Conservation (phyloP, 2,888 invertebrate genomes). For the Pocota personata region DNA sequence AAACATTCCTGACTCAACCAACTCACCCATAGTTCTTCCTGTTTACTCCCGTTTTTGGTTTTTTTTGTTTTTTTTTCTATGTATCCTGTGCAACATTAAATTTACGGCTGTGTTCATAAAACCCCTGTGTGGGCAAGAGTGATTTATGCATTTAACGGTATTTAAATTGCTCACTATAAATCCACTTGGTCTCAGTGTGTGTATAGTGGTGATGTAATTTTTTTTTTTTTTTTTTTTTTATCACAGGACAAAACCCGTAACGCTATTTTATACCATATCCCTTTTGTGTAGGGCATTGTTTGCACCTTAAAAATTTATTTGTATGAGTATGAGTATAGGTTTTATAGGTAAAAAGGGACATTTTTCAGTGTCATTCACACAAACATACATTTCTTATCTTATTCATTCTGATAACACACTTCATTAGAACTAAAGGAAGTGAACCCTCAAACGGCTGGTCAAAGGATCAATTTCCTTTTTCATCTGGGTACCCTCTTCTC, state of each 20-base stretch:
- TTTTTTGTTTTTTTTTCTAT: background rate
- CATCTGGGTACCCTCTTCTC: background rate
- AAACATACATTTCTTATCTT: conserved; percentile 28
- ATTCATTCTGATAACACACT: conserved; percentile 68
- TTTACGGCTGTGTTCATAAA: conserved; percentile 65
- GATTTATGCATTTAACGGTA: conserved; percentile 70
- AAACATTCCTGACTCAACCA: background rate
- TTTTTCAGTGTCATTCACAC: conserved; percentile 15
- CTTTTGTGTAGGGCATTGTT: background rate
- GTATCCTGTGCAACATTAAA: conserved; percentile 43
- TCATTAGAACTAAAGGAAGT: conserved; percentile 70
- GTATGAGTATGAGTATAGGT: background rate
- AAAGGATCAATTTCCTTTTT: conserved; percentile 67
- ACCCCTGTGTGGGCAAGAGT: conserved; percentile 41
- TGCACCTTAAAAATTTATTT: conserved; percentile 11
- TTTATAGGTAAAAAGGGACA: background rate
- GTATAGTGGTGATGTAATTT: conserved; percentile 39
- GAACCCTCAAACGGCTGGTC: conserved; percentile 72
- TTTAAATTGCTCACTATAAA: conserved; percentile 68
- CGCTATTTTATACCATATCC: conserved; percentile 15
- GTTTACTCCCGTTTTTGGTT: conserved; percentile 28
- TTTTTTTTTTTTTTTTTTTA: conserved; percentile 14
- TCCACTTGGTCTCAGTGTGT: conserved; percentile 54
- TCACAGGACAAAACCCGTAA: conserved; percentile 20
- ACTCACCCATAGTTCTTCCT: background rate